A percentile compares a stretch with the other conserved stretches of the same genome.
Conservation (phyloP, 2,888 invertebrate species). For the Cataglyphis livida region DNA sequence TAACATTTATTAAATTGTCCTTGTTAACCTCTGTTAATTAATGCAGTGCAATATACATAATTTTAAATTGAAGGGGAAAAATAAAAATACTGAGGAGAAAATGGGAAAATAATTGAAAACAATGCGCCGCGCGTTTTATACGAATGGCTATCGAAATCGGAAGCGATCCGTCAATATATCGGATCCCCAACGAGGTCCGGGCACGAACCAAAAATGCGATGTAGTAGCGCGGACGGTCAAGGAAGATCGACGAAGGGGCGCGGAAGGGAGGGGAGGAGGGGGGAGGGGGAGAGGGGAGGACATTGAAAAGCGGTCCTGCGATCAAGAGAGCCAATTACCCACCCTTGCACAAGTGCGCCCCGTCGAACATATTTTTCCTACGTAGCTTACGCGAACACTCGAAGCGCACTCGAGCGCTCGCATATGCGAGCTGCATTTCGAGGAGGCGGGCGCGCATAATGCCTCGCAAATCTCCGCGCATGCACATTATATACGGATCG, state of each 20-base stretch:
- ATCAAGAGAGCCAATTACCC: conserved; percentile 85
- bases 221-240: conserved; percentile 38
- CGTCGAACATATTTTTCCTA: conserved; percentile 78
- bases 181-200: conserved; percentile 17
- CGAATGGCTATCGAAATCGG: conserved; percentile 31
- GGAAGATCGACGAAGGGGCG: conserved; percentile 35
- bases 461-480: conserved; percentile 54
- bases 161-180: conserved; percentile 27
- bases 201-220: conserved; percentile 35
- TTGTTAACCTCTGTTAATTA: conserved; percentile 50
- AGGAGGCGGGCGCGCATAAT: conserved; percentile 72
- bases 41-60: conserved; percentile 51
- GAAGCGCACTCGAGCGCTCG: conserved; percentile 78
- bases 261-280: conserved; percentile 47
- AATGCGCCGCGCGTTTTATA: conserved; percentile 1
- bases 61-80: conserved; percentile 38
- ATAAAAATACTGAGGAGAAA: conserved; percentile 16
- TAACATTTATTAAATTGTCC: conserved; percentile 52
- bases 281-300: conserved; percentile 60
- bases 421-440: conserved; percentile 75
- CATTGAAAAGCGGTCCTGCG: conserved; percentile 83
- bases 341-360: conserved; percentile 67
- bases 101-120: conserved; percentile 43
- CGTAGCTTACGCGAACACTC: conserved; percentile 78
- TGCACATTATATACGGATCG: conserved; percentile 62